Evolutionary conservation across 2,797 vertebrate genomes (phyloP).

Genomic region (Sebastiscus tertius): DNA sequence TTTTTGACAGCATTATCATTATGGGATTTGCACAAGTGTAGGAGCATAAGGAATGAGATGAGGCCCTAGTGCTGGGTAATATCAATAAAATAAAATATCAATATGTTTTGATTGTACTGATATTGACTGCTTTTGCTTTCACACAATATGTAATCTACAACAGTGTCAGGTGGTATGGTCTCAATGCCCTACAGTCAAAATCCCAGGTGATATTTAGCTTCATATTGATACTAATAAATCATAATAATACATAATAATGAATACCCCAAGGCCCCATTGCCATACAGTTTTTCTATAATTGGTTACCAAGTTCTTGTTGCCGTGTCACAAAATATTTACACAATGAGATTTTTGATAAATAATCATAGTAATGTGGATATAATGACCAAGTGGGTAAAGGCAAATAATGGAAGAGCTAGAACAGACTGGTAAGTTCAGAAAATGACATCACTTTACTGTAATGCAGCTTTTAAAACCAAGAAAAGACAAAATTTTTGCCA

Average conservation of each 20-base stretch:
- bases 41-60: neutral
- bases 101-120: neutral
- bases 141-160: neutral
- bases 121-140: neutral
- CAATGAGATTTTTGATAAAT: too few species aligned
- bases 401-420: too few species aligned
- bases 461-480: too few species aligned
- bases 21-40: slow-evolving; percentile 9
- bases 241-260: neutral
- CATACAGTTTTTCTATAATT: neutral
- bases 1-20: slow-evolving; percentile 13
- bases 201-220: neutral
- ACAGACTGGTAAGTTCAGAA: too few species aligned
- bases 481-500: too few species aligned
- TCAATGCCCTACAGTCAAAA: neutral
- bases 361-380: too few species aligned
- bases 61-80: neutral
- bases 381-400: too few species aligned
- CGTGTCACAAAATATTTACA: too few species aligned
- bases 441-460: too few species aligned
- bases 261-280: neutral
- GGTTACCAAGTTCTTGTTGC: neutral
- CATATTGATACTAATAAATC: neutral
- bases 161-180: neutral
- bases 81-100: neutral